Evolutionary conservation across 2,113 vertebrate species (phyloP).

Genomic region (Pogona vitticeps): DNA sequence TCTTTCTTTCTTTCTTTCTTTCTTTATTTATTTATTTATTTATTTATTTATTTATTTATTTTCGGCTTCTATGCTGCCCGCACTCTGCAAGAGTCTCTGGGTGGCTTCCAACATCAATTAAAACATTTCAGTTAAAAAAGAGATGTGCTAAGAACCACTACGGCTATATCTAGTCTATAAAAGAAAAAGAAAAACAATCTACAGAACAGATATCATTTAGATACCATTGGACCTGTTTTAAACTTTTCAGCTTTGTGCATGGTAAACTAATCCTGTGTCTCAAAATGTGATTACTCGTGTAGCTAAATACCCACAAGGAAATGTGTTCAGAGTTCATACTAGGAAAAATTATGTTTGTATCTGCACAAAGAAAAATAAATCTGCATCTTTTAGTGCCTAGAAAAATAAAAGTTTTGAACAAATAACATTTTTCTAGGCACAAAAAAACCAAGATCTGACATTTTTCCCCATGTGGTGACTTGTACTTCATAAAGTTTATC

Average conservation of each 20-base stretch:
- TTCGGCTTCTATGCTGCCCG: no score
- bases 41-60: no score
- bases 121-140: no score
- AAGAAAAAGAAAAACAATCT: no score
- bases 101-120: no score
- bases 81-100: no score
- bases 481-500: not conserved
- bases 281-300: slow-evolving; percentile 1
- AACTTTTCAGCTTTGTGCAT: not conserved
- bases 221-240: not conserved
- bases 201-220: no score
- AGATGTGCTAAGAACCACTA: no score
- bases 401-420: not conserved
- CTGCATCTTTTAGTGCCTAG: not conserved
- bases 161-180: no score
- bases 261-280: not conserved
- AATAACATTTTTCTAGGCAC: not conserved
- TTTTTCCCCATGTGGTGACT: not conserved
- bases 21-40: no score
- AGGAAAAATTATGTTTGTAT: not conserved
- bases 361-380: not conserved
- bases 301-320: not conserved
- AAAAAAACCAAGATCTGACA: not conserved
- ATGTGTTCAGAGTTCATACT: not conserved
- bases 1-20: no score